A percentile compares a stretch with the other conserved stretches of the same genome.
Conservation (phyloP, 2,888 invertebrate genomes). For the Dysmachus trigonus region DNA sequence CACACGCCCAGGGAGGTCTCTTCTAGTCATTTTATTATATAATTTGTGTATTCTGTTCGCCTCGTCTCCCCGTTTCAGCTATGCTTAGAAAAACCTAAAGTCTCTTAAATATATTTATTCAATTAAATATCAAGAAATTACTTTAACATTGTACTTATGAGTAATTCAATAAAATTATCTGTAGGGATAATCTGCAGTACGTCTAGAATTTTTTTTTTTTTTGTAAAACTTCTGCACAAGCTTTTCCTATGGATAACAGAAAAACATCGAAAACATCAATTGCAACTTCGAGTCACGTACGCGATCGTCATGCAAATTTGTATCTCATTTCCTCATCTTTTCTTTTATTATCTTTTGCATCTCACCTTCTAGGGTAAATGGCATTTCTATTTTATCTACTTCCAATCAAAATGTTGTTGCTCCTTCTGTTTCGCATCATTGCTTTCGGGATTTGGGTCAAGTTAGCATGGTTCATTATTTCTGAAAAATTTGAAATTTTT, state of each 20-base stretch:
- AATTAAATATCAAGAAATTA: conserved; percentile 24
- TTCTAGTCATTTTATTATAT: not conserved
- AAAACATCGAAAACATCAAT: not conserved
- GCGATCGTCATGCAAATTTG: conserved; percentile 11
- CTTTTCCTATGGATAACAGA: not conserved
- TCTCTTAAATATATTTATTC: conserved; percentile 10
- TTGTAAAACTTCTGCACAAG: not conserved
- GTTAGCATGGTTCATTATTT: conserved; percentile 19
- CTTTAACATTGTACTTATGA: conserved; percentile 28
- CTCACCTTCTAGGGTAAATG: not conserved
- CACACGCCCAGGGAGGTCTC: not conserved
- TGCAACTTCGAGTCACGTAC: not conserved
- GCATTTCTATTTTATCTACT: conserved; percentile 1
- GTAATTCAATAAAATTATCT: not conserved
- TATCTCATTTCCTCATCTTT: not conserved
- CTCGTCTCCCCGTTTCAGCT: not conserved
- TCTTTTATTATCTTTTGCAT: not conserved
- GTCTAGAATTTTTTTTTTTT: not conserved
- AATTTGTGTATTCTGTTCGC: not conserved
- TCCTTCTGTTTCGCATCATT: not conserved
- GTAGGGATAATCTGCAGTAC: not conserved
- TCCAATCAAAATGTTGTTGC: not conserved
- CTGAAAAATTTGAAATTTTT: conserved; percentile 2
- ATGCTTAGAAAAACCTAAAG: conserved; percentile 8
- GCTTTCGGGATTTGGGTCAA: not conserved